Base-by-base conservation (phyloP, 1,140 invertebrate genomes). In the Bilobella aurantiaca region DNA sequence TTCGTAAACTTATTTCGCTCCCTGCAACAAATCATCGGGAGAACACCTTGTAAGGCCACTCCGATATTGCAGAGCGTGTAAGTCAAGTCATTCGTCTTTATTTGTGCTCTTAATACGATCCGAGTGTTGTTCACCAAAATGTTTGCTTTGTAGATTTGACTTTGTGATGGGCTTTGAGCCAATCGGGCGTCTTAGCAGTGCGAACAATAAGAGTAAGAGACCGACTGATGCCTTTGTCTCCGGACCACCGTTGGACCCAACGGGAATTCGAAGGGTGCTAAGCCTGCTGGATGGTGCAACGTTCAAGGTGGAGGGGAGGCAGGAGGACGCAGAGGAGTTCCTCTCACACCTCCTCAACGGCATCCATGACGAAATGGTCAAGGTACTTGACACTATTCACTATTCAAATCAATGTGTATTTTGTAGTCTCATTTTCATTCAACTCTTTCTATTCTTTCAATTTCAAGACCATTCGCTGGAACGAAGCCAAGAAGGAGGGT, bases 251-350 rank as follows among this genome's bases (percentile, higher is more conserved):
- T 69, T 72, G 25, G 70, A 72, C n/a, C 66, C 70, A n/a, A 56
- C 62, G 23, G 67, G 65, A 56, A 69, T 72, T 57, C 67, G 70
- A 12, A 65, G 65, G 47, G 68, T 67, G 21, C 30, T 72, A 14
- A 66, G 56, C 2, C 58, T 68, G 1, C 30, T 72, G 0, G 67
- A 85, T 34, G 85, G 85, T 68, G 69, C 67, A 30, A 83, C 79
- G 25, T 85, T 85, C 73, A 81, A 83, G 58, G 81, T 89, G 66
- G 88, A 90, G 78, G 91, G 90, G 3, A 78, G 90, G 8, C 91
- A 96, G 76, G 92, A 96, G 77, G 93, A 96, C 79, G 93, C 93
- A 0, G 93, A 96, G 77, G 93, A 96, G 74, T 96, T 96, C 77
- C 81, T 96, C 1, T 89, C 89, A 16, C 93, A 88, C 78, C 81